Percentiles rank a stretch among this genome's conserved stretches.
These are phyloP conservation scores for Xylocampa areola DNA, from an alignment of 2,888 invertebrate species.

Conservation along the genomic window DNA sequence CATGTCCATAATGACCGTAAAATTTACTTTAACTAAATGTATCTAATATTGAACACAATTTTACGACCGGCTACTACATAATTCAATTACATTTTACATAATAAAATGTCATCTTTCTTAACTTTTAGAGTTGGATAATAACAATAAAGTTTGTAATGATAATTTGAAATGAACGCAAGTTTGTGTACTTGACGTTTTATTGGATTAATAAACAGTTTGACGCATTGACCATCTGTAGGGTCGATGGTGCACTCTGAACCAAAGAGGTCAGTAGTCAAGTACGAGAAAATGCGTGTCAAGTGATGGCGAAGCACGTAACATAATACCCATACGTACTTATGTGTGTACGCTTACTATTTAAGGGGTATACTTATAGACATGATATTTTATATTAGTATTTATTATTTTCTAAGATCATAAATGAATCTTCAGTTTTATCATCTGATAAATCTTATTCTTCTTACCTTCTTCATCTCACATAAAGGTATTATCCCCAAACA, in stretches of 20 bases:
- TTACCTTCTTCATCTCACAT: too few species aligned
- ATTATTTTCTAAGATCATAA: too few species aligned
- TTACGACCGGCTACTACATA: slow-evolving; percentile 45
- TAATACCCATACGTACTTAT: background rate
- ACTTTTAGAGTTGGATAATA: slow-evolving; percentile 36
- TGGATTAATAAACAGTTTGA: slow-evolving; percentile 41
- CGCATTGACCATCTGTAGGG: slow-evolving; percentile 7
- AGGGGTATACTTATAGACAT: too few species aligned
- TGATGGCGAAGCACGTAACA: slow-evolving; percentile 14
- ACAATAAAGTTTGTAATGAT: slow-evolving; percentile 44
- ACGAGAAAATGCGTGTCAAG: slow-evolving; percentile 26
- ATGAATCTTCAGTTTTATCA: too few species aligned
- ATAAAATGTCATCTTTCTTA: slow-evolving; percentile 39
- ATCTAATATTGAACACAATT: slow-evolving; percentile 28
- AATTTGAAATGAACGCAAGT: slow-evolving; percentile 24
- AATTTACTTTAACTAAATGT: slow-evolving; percentile 25
- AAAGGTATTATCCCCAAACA: background rate
- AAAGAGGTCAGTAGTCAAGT: slow-evolving; percentile 15
- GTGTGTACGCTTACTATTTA: background rate
- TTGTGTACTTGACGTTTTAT: slow-evolving; percentile 42
- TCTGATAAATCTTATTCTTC: too few species aligned
- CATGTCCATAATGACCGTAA: slow-evolving; percentile 39
- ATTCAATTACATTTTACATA: slow-evolving; percentile 43
- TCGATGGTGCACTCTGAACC: slow-evolving; percentile 22
- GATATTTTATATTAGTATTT: too few species aligned